Base-by-base conservation (phyloP, 1,140 invertebrate genomes). In the Sitobion miscanthi region DNA sequence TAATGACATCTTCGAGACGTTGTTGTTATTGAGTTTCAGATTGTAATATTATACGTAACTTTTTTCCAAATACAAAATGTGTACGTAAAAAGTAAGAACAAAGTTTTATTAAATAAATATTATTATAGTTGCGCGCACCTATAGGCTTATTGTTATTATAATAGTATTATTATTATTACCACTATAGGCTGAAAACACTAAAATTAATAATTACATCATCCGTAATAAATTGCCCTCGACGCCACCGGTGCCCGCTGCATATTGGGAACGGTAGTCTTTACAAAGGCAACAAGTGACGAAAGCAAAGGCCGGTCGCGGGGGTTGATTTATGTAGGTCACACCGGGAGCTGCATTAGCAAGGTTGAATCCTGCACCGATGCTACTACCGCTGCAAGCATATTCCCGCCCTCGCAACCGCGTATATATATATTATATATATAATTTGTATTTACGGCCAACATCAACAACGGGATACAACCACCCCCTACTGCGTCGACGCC, bases 321-420 rank as follows among this genome's bases (percentile, higher is more conserved):
- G 88, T 89, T 89, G 52, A 89, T 89, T 89, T 89, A 89, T 89
- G 52, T 89, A 89, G 88, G 88, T 89, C 88, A 89, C 52, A 89
- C 30, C n/a, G n/a, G 47, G 49, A 0, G 20, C 7, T 54, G 35
- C 49, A 38, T 38, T 38, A 54, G 52, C 52, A 89, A 89, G n/a
- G 49, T 89, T 54, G 49, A 89, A 57, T 35, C 47, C n/a, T n/a
- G 49, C 45, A 25, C 42, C 42, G 25, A 47, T 42, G 86, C 25
- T 21, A 85, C 38, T 25, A 42, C 83, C 42, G 83, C 45, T 47
- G 85, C 85, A 87, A 25, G 23, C n/a, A 77, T 77, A 77, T 77
- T 86, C 14, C 85, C 23, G 1, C 85, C 85, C 38, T 23, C 42
- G 14, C 0, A 11, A 21, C 4, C 9, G 6, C 30, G n/a, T 47